Conservation (phyloP, 30 jellyfish, hydroid and myxozoan genomes). For the Chironex yamaguchii region DNA sequence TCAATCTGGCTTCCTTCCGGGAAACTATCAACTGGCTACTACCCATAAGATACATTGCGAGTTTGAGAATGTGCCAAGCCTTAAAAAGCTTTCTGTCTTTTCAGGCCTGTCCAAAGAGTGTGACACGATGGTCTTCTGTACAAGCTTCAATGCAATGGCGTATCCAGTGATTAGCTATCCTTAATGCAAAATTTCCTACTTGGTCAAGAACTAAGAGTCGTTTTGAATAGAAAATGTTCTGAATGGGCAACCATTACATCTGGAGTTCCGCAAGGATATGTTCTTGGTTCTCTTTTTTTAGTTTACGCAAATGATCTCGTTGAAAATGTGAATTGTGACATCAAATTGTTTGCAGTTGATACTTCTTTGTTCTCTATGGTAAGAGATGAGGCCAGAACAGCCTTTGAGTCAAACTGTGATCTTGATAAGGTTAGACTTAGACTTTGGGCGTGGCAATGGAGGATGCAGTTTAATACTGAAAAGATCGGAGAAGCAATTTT, state of each 20-base stretch:
- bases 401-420: conserved; percentile 9
- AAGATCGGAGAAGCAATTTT: conserved; percentile 1
- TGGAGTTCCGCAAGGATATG: conserved; percentile 60
- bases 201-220: conserved; percentile 53
- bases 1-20: conserved; percentile 62
- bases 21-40: conserved; percentile 35
- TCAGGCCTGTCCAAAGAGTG: conserved; percentile 58
- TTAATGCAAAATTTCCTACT: conserved; percentile 38
- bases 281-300: conserved; percentile 46
- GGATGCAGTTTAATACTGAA: conserved; percentile 15
- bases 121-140: conserved; percentile 57
- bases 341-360: conserved; percentile 49
- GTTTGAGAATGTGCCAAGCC: conserved; percentile 46
- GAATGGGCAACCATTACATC: conserved; percentile 40
- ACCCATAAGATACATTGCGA: conserved; percentile 40
- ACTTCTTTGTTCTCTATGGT: conserved; percentile 38
- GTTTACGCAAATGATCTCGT: conserved; percentile 25
- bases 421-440: conserved; percentile 12
- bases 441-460: conserved; percentile 16
- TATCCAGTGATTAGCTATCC: conserved; percentile 31
- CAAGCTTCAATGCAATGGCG: conserved; percentile 37
- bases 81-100: conserved; percentile 52
- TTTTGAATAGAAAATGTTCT: conserved; percentile 43
- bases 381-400: not conserved
- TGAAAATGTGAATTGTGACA: conserved; percentile 24